Base-by-base conservation (phyloP, 2,797 vertebrate species). In the Myiotriccus ornatus region DNA sequence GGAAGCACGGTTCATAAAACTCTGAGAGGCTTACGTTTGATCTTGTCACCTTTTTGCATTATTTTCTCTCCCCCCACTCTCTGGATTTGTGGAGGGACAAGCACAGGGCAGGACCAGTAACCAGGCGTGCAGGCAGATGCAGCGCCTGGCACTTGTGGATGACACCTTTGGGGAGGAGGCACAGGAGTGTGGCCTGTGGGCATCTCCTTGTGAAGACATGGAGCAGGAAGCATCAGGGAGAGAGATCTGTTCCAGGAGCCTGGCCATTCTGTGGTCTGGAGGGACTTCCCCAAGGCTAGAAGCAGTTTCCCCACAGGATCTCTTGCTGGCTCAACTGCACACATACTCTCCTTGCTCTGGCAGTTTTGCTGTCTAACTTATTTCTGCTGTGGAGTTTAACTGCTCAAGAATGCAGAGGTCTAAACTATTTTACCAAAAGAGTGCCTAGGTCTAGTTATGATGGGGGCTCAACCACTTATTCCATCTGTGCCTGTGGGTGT, bases 151-250 rank as follows among this genome's bases (percentile, higher is more conserved):
- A 76, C 43, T 64, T 1, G 0, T 32, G 44, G 46, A 2, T 67
- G 46, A 50, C 37, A 76, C 25, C 68, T 85, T 5, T 63, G 34
- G 73, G 57, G 47, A 84, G 27, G 30, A 88, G 49, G 86, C 53
- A 50, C 0, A 0, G 25, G 35, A 76, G 32, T 0, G 8, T 56
- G 59, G 81, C 75, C 68, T 84, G 7, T 43, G 67, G 55, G 13
- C 6, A 6, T 87, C 62, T 84, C 43, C 52, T 41, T 53, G 37
- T 53, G 32, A 39, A 73, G 59, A 76, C 2, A 4, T n/a, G 57
- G 74, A 87, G 65, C 57, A 73, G 39, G 41, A 43, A 37, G 37
- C 67, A 60, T 35, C 28, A 32, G 78, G 23, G 49, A 89, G 28
- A 32, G 50, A 76, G 27, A 53, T 37, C 34, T 67, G 37, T 41